These are phyloP conservation scores for Trypoxylus dichotomus DNA, from an alignment of 1,140 invertebrate genomes.

Conservation along the genomic window DNA sequence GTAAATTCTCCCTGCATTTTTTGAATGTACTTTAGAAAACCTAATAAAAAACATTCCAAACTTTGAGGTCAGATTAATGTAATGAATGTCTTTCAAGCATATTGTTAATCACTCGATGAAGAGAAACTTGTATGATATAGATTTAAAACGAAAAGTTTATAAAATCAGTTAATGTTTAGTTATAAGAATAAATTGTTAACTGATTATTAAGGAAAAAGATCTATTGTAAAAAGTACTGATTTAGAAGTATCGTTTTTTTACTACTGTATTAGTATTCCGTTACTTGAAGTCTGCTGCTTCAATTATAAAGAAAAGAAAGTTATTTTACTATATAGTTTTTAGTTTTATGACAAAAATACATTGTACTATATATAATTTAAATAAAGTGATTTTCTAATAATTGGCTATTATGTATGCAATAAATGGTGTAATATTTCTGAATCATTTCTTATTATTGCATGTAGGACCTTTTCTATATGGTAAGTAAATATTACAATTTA, in stretches of 20 bases:
- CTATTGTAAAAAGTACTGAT: constrained; percentile 27
- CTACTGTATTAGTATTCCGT: constrained; percentile 25
- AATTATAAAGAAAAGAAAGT: constrained; percentile 1
- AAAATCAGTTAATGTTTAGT: constrained; percentile 7
- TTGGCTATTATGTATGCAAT: neutral
- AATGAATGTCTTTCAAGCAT: constrained; percentile 14
- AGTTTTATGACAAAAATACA: constrained; percentile 28
- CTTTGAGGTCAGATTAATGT: neutral
- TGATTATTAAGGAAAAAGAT: constrained; percentile 5
- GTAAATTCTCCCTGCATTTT: too few relatives aligned
- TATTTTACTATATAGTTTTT: constrained; percentile 22
- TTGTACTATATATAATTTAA: constrained; percentile 31
- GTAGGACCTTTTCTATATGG: too few relatives aligned
- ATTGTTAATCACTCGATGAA: neutral
- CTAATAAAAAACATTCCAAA: neutral
- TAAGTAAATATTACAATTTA: too few relatives aligned
- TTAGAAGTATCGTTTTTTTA: neutral
- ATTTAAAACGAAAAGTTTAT: neutral
- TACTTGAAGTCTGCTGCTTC: constrained; percentile 25
- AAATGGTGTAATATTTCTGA: too few relatives aligned
- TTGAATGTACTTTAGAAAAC: too few relatives aligned
- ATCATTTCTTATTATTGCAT: too few relatives aligned
- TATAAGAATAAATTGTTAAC: constrained; percentile 4
- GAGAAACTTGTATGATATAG: constrained; percentile 15
- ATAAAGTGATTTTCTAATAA: constrained; percentile 30